phyloP scores from a whole-genome alignment of 1,140 invertebrate genomes.

The Brachionus rotundiformis region DNA sequence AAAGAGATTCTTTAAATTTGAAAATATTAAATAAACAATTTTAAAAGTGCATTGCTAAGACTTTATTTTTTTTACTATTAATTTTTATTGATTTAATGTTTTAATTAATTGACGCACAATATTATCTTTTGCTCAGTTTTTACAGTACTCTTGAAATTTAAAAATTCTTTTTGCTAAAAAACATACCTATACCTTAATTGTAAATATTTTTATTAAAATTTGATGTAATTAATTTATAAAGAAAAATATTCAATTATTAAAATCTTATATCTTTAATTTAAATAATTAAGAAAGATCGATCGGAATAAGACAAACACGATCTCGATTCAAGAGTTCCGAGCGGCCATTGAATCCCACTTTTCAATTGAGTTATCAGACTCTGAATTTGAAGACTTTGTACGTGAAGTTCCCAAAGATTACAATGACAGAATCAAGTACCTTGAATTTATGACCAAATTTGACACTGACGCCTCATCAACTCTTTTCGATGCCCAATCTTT shows the following conservation, averaged over 20 bases:
- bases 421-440: constrained; percentile 62
- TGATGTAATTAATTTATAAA: not conserved
- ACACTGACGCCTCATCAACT: constrained; percentile 58
- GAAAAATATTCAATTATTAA: no score
- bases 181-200: no score
- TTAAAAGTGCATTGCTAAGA: no score
- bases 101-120: no score
- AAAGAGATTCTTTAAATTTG: no score
- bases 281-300: constrained; percentile 59
- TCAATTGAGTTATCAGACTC: constrained; percentile 59
- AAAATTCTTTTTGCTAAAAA: not conserved
- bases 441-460: constrained; percentile 63
- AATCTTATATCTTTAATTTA: no score
- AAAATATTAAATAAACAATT: no score
- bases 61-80: no score
- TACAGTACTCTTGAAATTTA: no score
- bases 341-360: constrained; percentile 62
- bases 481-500: constrained; percentile 44
- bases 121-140: no score
- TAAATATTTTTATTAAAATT: no score
- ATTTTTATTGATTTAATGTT: no score
- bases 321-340: constrained; percentile 62
- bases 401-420: constrained; percentile 60
- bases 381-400: constrained; percentile 60
- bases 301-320: constrained; percentile 58